These are phyloP conservation scores for Scomberomorus guttatus DNA, from an alignment of 2,797 vertebrate species.

Conservation along the genomic window DNA sequence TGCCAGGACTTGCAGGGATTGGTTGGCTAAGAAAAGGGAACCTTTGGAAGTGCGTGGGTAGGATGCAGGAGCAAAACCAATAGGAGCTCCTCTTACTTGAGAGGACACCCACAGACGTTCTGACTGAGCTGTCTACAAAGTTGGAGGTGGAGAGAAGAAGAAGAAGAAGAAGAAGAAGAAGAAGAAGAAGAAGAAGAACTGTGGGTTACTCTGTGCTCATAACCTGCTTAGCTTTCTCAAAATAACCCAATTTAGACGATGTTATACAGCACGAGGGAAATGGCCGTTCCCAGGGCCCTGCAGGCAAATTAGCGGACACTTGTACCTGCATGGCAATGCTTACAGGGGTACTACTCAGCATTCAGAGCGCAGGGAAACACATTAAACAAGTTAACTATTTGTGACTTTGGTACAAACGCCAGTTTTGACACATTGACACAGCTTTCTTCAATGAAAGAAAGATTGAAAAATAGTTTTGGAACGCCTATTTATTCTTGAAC, in stretches of 20 bases:
- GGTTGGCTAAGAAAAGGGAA: constrained; percentile 61
- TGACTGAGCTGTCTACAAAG: constrained; percentile 71
- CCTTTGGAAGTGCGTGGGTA: constrained; percentile 71
- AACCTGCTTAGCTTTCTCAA: constrained; percentile 48
- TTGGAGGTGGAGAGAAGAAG: constrained; percentile 49
- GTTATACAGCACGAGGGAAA: constrained; percentile 44
- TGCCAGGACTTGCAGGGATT: constrained; percentile 68
- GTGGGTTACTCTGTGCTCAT: constrained; percentile 44
- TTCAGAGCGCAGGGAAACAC: constrained; percentile 40
- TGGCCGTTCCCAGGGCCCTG: constrained; percentile 38
- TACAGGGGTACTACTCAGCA: constrained; percentile 38
- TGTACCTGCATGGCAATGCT: constrained; percentile 57
- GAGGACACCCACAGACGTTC: constrained; percentile 76
- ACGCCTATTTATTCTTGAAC: not conserved
- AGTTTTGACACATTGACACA: constrained; percentile 30
- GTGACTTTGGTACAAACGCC: constrained; percentile 33
- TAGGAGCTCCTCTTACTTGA: constrained; percentile 64
- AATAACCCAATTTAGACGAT: constrained; percentile 63
- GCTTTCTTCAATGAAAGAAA: constrained; percentile 9
- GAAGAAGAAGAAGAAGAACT: constrained; percentile 42
- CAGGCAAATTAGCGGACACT: constrained; percentile 69
- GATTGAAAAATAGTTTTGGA: not conserved
- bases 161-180: not conserved
- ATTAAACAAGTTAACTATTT: constrained; percentile 51
- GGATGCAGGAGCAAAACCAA: constrained; percentile 62